These are phyloP conservation scores for Aradus depressus DNA, from an alignment of 2,888 invertebrate species.

Conservation along the genomic window DNA sequence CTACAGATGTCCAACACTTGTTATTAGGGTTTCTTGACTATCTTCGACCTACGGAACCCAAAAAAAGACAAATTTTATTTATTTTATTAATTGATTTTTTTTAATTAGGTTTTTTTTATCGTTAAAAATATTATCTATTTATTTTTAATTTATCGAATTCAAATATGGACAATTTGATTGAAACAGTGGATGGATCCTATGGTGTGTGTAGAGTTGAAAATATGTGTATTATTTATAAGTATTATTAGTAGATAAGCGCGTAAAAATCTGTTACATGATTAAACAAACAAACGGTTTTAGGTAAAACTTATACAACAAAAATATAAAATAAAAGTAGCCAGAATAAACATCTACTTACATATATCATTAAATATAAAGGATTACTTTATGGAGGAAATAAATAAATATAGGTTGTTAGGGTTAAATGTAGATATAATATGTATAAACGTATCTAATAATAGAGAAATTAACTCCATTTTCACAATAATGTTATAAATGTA, in stretches of 20 bases:
- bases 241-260: constrained; percentile 16
- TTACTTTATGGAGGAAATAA: no score
- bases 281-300: not conserved
- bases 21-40: not conserved
- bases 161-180: no score
- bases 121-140: not conserved
- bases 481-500: not conserved
- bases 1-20: not conserved
- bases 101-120: not conserved
- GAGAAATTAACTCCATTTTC: not conserved
- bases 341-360: no score
- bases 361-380: no score
- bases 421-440: no score
- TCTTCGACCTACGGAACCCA: not conserved
- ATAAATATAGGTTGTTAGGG: no score
- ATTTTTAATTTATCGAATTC: not conserved
- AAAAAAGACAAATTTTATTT: not conserved
- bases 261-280: not conserved
- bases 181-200: no score
- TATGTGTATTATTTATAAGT: constrained; percentile 8
- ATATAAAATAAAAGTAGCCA: no score
- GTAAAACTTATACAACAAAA: no score
- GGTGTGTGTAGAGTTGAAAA: no score
- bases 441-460: no score
- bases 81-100: not conserved